Percentiles rank a stretch among this genome's conserved stretches.
Conservation (phyloP, 2,888 invertebrate genomes). For the Auanema sp. region DNA sequence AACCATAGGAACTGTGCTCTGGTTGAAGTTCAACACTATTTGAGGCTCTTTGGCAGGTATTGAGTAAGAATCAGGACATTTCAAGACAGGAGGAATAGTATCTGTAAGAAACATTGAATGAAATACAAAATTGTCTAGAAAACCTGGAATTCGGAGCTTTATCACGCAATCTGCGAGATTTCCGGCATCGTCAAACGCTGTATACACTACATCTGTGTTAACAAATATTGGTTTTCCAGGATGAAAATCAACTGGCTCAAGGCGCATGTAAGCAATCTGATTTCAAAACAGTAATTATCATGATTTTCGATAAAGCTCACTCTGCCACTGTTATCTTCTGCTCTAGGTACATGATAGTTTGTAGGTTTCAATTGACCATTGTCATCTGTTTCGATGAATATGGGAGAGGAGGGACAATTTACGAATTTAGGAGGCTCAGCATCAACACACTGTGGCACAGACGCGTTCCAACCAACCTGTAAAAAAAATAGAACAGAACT, state of each 20-base stretch:
- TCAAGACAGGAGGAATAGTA: conserved; percentile 62
- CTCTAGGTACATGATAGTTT: conserved; percentile 88
- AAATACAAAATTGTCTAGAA: not conserved
- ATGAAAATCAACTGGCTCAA: conserved; percentile 83
- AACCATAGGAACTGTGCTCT: conserved; percentile 52
- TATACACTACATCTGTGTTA: conserved; percentile 72
- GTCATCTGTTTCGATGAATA: conserved; percentile 78
- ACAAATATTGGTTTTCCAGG: conserved; percentile 53
- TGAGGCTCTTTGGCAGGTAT: conserved; percentile 48
- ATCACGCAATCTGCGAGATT: conserved; percentile 96
- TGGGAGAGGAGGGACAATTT: conserved; percentile 90
- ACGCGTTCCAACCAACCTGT: conserved; percentile 64
- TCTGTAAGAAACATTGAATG: conserved; percentile 37
- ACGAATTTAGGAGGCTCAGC: conserved; percentile 94
- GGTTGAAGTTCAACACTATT: conserved; percentile 55
- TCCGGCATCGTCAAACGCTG: conserved; percentile 94
- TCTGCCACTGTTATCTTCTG: conserved; percentile 86
- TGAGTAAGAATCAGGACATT: conserved; percentile 63
- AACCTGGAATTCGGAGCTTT: conserved; percentile 74
- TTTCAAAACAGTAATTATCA: not conserved
- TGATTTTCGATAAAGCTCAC: conserved; percentile 5
- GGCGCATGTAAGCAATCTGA: conserved; percentile 82
- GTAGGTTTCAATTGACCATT: conserved; percentile 83
- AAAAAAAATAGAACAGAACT: conserved; percentile 11
- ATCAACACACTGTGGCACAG: conserved; percentile 69